Percentiles rank a stretch among this genome's conserved stretches.
These are phyloP conservation scores for Paradoxurus hermaphroditus DNA, from an alignment of 2,113 vertebrate species.

Conservation along the genomic window DNA sequence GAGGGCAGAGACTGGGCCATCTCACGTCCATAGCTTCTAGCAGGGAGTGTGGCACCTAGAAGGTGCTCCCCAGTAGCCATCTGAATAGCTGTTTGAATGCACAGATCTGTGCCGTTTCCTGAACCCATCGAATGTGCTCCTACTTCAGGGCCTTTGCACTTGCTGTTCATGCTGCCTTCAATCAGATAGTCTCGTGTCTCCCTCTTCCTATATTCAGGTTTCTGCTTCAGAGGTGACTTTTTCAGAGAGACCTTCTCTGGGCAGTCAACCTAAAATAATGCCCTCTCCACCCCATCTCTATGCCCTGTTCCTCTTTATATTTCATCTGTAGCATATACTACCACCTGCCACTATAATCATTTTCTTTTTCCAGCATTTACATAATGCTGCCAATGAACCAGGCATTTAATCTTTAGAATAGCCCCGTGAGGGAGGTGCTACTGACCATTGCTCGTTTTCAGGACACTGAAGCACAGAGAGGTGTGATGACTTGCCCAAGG, in stretches of 20 bases:
- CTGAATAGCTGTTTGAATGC: not conserved
- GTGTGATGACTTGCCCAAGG: not conserved
- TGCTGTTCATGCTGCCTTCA: not conserved
- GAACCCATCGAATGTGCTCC: not conserved
- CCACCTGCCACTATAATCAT: not conserved
- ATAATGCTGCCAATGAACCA: not conserved
- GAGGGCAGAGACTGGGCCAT: not conserved
- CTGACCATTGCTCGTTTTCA: not conserved
- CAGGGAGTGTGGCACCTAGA: not conserved
- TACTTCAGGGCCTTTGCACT: slow-evolving; percentile 22
- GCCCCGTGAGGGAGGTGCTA: not conserved
- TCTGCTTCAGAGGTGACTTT: not conserved
- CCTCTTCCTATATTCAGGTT: not conserved
- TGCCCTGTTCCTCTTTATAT: not conserved
- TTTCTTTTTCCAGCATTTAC: not conserved
- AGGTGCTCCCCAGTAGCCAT: not conserved
- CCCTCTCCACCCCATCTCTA: fast-evolving
- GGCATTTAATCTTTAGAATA: not conserved
- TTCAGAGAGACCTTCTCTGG: not conserved
- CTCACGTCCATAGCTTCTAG: not conserved
- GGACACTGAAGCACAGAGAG: not conserved
- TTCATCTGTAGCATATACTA: not conserved
- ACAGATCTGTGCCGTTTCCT: fast-evolving
- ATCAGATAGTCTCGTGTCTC: not conserved
- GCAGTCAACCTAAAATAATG: not conserved